Conservation (phyloP, 1,140 invertebrate species). For the Aphaenogaster rudis region DNA sequence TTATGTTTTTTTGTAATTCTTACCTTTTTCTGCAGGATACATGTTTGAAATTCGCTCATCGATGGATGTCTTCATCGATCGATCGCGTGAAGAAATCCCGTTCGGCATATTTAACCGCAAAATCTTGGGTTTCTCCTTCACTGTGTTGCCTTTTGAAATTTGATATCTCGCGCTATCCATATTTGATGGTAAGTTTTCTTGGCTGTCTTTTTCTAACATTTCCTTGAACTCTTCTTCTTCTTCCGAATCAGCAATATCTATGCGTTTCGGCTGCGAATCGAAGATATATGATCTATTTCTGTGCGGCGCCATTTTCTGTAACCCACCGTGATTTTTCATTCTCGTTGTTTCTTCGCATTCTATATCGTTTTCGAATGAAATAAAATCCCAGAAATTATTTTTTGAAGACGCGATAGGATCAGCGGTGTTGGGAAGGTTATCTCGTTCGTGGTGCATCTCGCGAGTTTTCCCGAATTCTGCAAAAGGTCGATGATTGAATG, state of each 20-base stretch:
- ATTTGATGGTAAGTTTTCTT: not conserved
- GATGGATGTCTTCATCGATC: not conserved
- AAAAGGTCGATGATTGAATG: not conserved
- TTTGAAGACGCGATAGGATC: not conserved
- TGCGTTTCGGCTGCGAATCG: not conserved
- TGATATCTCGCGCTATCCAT: not conserved
- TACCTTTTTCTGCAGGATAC: constrained; percentile 9
- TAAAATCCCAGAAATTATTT: constrained; percentile 19
- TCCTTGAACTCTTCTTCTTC: not conserved
- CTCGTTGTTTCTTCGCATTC: not conserved
- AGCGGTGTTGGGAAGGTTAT: not conserved
- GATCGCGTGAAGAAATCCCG: constrained; percentile 1
- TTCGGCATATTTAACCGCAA: not conserved
- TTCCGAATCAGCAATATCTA: not conserved
- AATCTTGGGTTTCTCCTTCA: not conserved
- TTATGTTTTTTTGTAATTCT: not conserved
- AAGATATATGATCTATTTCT: not conserved
- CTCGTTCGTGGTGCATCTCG: not conserved
- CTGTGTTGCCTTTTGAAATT: not conserved
- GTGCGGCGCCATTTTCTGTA: not conserved
- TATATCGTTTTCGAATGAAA: constrained; percentile 12
- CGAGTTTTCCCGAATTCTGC: not conserved
- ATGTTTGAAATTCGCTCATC: constrained; percentile 12
- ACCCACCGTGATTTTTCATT: not conserved
- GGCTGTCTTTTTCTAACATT: not conserved